A percentile compares a stretch with the other conserved stretches of the same genome.
Evolutionary conservation across 64 coral and sea anemone genomes (phyloP).

Genomic region (Actinia tenebrosa): DNA sequence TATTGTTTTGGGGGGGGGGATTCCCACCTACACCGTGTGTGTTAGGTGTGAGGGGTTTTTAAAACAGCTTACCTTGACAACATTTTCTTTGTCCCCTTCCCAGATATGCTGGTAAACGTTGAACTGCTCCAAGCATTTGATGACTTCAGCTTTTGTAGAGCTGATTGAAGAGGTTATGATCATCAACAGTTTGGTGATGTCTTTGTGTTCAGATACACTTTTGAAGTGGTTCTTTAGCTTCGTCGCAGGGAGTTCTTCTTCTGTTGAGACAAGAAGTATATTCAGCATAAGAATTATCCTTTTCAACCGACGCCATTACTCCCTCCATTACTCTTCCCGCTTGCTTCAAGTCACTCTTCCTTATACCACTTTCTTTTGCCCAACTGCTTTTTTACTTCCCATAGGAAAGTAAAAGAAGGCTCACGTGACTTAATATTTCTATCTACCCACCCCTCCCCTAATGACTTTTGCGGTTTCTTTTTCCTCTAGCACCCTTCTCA

Average conservation of each 20-base stretch:
- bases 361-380: too few relatives aligned
- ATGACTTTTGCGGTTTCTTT: too few relatives aligned
- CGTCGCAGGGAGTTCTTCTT: slow-evolving; percentile 61
- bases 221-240: slow-evolving; percentile 90
- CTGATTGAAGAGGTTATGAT: slow-evolving; percentile 77
- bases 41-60: neutral
- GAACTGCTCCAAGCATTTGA: slow-evolving; percentile 75
- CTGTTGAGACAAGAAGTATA: slow-evolving; percentile 12
- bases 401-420: too few relatives aligned
- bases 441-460: too few relatives aligned
- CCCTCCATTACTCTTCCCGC: too few relatives aligned
- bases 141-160: slow-evolving; percentile 83
- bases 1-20: neutral
- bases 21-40: too few relatives aligned
- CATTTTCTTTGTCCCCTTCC: slow-evolving; percentile 78
- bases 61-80: slow-evolving; percentile 42
- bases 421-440: too few relatives aligned
- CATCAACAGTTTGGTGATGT: slow-evolving; percentile 83
- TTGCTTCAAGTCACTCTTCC: too few relatives aligned
- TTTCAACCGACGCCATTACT: too few relatives aligned
- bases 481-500: too few relatives aligned
- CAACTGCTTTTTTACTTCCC: neutral
- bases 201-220: slow-evolving; percentile 85
- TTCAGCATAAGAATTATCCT: too few relatives aligned
- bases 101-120: slow-evolving; percentile 66